Percentiles rank a stretch among this genome's conserved stretches.
These are phyloP conservation scores for Falco cherrug DNA, from an alignment of 2,797 vertebrate species.

Conservation along the genomic window DNA sequence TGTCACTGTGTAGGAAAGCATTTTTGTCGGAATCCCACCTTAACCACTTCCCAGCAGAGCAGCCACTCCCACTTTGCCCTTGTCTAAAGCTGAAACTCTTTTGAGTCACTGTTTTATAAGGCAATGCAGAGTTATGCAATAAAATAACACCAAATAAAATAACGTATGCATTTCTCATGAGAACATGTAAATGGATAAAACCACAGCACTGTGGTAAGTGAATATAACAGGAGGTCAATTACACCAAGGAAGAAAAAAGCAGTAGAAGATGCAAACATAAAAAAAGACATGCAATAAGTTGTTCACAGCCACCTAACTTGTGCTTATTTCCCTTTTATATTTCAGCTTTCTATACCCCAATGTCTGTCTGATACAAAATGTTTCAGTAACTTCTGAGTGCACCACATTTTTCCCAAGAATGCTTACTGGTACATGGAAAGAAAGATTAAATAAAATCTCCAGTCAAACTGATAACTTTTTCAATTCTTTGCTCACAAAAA, in stretches of 20 bases:
- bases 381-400: not conserved
- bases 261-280: not conserved
- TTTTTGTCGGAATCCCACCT: not conserved
- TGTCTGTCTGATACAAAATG: not conserved
- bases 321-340: not conserved
- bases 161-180: not conserved
- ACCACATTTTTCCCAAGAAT: not conserved
- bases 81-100: not conserved
- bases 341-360: not conserved
- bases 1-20: not conserved
- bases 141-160: not conserved
- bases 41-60: not conserved
- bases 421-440: not conserved
- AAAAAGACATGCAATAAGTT: not conserved
- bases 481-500: not conserved
- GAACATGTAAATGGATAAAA: not conserved
- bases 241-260: not conserved
- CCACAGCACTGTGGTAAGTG: not conserved
- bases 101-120: not conserved
- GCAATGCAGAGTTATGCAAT: not conserved
- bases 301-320: not conserved
- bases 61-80: not conserved
- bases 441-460: not conserved
- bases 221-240: not conserved
- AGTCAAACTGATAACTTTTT: not conserved